phyloP scores from a whole-genome alignment of 2,888 invertebrate species.

The Linnaemya tessellans region DNA sequence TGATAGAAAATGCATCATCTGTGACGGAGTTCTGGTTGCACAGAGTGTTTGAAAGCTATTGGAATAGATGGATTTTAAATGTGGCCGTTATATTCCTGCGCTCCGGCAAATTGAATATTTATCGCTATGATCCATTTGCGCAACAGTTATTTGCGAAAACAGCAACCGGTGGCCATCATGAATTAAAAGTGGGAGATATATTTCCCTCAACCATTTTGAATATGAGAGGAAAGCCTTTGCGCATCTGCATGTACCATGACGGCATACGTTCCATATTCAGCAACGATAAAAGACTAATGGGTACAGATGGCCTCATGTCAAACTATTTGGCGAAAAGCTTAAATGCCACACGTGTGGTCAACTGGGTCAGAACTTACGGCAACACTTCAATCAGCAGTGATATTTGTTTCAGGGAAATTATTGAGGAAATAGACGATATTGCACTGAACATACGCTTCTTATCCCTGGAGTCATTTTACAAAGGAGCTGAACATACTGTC shows the following conservation, averaged over 20 bases:
- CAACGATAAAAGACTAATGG: slow-evolving; percentile 77
- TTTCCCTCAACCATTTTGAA: slow-evolving; percentile 79
- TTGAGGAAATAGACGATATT: slow-evolving; percentile 82
- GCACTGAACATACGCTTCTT: slow-evolving; percentile 85
- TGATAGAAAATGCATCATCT: slow-evolving; percentile 76
- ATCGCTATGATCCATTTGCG: slow-evolving; percentile 84
- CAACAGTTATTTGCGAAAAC: slow-evolving; percentile 69
- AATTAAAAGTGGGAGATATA: slow-evolving; percentile 74
- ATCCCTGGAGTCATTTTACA: slow-evolving; percentile 83
- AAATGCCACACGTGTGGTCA: slow-evolving; percentile 83
- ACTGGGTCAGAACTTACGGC: slow-evolving; percentile 73
- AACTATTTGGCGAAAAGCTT: slow-evolving; percentile 83
- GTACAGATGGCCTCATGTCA: slow-evolving; percentile 83
- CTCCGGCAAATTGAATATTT: slow-evolving; percentile 82
- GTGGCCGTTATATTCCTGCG: slow-evolving; percentile 79
- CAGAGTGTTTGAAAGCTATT: slow-evolving; percentile 84
- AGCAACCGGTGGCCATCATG: neutral
- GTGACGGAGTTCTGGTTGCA: slow-evolving; percentile 80
- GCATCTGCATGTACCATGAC: slow-evolving; percentile 81
- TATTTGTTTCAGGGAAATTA: slow-evolving; percentile 77
- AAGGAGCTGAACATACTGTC: slow-evolving; percentile 84
- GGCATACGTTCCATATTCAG: slow-evolving; percentile 81
- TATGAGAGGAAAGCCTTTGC: slow-evolving; percentile 79
- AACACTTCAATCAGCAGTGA: slow-evolving; percentile 75
- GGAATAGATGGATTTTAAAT: slow-evolving; percentile 85